Percentiles rank a stretch among this genome's conserved stretches.
These are phyloP conservation scores for Tetragonisca angustula DNA, from an alignment of 2,888 invertebrate genomes.

Conservation along the genomic window DNA sequence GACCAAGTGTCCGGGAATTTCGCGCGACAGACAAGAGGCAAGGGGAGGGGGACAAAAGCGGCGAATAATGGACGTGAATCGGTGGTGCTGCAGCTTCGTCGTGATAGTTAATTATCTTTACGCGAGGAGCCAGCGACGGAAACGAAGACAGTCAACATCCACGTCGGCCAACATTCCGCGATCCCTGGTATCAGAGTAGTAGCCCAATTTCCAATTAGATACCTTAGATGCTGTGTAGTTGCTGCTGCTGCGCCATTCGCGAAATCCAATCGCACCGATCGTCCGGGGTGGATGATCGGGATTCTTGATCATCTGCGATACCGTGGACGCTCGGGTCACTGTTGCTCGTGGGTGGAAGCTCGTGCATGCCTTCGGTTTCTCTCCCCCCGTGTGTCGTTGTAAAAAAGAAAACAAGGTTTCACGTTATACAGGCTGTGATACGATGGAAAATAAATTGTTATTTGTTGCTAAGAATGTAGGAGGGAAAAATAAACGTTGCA, in stretches of 20 bases:
- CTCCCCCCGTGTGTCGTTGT: background rate
- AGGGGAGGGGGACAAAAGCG: background rate
- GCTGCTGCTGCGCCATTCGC: conserved; percentile 48
- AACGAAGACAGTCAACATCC: conserved; percentile 56
- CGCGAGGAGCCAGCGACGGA: conserved; percentile 70
- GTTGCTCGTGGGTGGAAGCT: background rate
- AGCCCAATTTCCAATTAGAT: conserved; percentile 57
- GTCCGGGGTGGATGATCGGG: background rate
- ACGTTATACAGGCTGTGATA: too few relatives aligned
- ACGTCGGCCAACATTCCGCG: conserved; percentile 61
- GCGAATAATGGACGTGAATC: conserved; percentile 62
- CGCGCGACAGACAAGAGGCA: background rate
- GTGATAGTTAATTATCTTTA: conserved; percentile 73
- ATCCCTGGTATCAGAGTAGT: conserved; percentile 70
- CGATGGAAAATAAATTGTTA: too few relatives aligned
- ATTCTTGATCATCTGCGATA: conserved; percentile 4
- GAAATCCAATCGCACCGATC: conserved; percentile 11
- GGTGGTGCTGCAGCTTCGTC: conserved; percentile 69
- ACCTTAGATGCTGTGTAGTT: conserved; percentile 45
- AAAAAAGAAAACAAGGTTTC: too few relatives aligned
- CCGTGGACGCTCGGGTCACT: background rate
- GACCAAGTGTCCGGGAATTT: background rate
- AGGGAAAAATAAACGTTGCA: too few relatives aligned
- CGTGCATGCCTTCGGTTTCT: background rate
- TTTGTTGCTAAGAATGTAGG: too few relatives aligned